phyloP scores from a whole-genome alignment of 2,888 invertebrate genomes.

The Andrena minutula region DNA sequence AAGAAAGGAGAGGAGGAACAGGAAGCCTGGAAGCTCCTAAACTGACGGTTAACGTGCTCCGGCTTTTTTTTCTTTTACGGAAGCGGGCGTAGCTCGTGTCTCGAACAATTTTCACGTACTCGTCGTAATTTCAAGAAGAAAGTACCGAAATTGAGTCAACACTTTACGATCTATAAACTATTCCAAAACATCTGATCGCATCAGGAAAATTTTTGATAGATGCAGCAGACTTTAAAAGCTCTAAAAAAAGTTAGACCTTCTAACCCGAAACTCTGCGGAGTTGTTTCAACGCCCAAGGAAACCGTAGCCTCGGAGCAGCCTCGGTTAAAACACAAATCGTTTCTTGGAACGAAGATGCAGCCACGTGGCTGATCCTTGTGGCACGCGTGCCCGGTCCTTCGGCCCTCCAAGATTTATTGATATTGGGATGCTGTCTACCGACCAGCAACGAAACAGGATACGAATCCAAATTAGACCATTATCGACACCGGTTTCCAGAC shows the following conservation, averaged over 20 bases:
- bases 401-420: conserved; percentile 67
- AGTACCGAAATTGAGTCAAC: not conserved
- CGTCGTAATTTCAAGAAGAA: not conserved
- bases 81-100: not conserved
- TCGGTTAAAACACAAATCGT: conserved; percentile 65
- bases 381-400: conserved; percentile 70
- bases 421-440: conserved; percentile 48
- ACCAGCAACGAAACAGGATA: conserved; percentile 26
- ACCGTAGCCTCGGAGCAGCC: conserved; percentile 22
- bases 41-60: conserved; percentile 54
- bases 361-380: conserved; percentile 73
- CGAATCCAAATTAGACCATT: conserved; percentile 48
- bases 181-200: not conserved
- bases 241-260: not conserved
- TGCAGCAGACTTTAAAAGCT: not conserved
- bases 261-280: not conserved
- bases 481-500: not conserved
- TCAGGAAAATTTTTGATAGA: not conserved
- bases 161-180: not conserved
- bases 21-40: conserved; percentile 60
- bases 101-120: not conserved
- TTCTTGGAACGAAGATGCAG: conserved; percentile 73
- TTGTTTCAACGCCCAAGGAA: not conserved
- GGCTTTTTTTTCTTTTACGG: not conserved
- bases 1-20: conserved; percentile 43